A percentile compares a stretch with the other conserved stretches of the same genome.
phyloP scores from a whole-genome alignment of 2,113 vertebrate species.

The Muntiacus reevesi region DNA sequence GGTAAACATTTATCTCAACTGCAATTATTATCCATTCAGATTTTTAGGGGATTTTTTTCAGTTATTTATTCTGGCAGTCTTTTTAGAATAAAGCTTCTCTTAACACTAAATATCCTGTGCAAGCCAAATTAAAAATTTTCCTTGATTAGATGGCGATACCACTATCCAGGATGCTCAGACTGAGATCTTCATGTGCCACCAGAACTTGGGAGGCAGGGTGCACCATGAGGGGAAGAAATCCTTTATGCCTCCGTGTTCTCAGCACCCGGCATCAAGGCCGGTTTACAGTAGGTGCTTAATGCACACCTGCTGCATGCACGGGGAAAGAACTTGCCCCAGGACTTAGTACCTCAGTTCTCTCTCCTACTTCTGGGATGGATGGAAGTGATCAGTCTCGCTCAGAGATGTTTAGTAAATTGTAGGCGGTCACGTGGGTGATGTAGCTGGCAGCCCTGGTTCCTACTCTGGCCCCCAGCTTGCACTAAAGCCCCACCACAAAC shows the following conservation, averaged over 20 bases:
- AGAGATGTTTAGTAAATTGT: background rate
- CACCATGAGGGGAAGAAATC: background rate
- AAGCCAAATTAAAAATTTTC: background rate
- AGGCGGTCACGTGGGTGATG: background rate
- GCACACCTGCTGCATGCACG: too few species aligned
- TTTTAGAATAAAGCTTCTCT: background rate
- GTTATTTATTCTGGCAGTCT: background rate
- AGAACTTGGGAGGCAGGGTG: background rate
- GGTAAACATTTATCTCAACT: background rate
- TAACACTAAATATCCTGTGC: background rate
- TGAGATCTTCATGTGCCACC: background rate
- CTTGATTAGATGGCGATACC: background rate
- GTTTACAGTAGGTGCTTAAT: too few species aligned
- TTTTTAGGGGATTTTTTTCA: background rate
- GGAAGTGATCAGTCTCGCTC: background rate
- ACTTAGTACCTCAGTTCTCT: background rate
- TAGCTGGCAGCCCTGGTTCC: background rate
- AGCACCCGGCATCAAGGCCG: accelerated
- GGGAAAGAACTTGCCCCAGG: background rate
- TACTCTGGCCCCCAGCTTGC: background rate
- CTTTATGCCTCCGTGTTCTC: background rate
- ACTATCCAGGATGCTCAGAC: background rate
- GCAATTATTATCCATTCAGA: background rate
- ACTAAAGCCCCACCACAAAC: background rate
- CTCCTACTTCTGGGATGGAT: background rate